Conservation (phyloP, 2,113 vertebrate genomes). For the Macrotis lagotis region DNA sequence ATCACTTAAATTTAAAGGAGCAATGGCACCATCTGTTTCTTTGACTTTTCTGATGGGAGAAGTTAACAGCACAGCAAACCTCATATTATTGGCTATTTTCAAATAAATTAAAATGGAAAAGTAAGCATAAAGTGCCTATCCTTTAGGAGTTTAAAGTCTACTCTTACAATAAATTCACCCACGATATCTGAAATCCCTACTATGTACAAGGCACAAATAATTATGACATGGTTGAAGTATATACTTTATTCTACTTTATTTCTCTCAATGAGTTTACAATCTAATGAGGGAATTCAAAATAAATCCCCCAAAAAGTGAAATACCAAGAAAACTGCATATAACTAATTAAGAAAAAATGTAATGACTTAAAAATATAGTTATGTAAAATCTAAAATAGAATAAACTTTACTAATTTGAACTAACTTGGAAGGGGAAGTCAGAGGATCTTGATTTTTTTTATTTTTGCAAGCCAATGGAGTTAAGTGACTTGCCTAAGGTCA, state of each 20-base stretch:
- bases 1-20: neutral
- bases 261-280: neutral
- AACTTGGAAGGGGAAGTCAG: neutral
- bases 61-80: neutral
- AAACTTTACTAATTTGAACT: neutral
- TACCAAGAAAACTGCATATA: neutral
- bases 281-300: neutral
- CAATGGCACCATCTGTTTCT: neutral
- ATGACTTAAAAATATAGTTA: neutral
- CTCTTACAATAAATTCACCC: neutral
- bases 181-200: neutral
- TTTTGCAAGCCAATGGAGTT: no score
- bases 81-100: neutral
- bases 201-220: neutral
- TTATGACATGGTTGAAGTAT: neutral
- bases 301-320: neutral
- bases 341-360: neutral
- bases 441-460: no score
- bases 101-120: constrained; percentile 17
- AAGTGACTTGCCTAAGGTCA: no score
- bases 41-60: constrained; percentile 12
- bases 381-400: neutral
- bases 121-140: neutral
- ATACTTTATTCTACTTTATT: neutral
- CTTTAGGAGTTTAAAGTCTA: constrained; percentile 27